Base-by-base conservation (phyloP, 2,113 vertebrate species). In the Regulus satrapa region DNA sequence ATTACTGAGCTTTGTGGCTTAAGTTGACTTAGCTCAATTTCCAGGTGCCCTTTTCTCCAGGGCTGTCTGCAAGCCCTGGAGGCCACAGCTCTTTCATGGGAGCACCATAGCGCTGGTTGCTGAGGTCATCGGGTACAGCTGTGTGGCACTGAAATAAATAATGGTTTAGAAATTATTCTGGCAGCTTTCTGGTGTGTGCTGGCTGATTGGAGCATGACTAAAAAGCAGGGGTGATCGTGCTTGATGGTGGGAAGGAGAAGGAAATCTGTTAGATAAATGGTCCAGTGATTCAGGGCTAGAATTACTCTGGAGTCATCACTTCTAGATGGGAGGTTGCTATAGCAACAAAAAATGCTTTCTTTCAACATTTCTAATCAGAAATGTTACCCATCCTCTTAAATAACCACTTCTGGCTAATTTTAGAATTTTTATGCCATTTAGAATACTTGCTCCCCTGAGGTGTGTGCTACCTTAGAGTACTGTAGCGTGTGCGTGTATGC, bases 301-400 rank as follows among this genome's bases (percentile, higher is more conserved):
- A 86, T 92, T 88, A 51, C 21, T 8, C 62, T 68, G 86, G 41
- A 94, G 86, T 94, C 67, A 71, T 94, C 59, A 6, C 64, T 59
- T 75, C 79, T 80, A 71, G 68, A 34, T 67, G 68, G 52, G 82
- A 84, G 46, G 79, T 80, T 90, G 31, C 72, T 43, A 81, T 89
- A 79, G 95, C 55, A 95, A 95, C 85, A 71, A 31, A 90, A 93
- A 86, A 80, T n/a, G 76, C 76, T 84, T 93, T 43, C 71, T 85
- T 89, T 81, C 20, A 32, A 48, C 25, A 23, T 36, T 72, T 80
- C 71, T 76, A 52, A 45, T 85, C 77, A 76, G 62, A 73, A 94
- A 58, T 68, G 54, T 66, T 93, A 54, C 29, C 78, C 72, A 25
- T 88, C n/a, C 32, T 83, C 55, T 93, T 86, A 80, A 83, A 73